These are phyloP conservation scores for Nycticryphes semicollaris DNA, from an alignment of 2,113 vertebrate genomes.

Conservation along the genomic window DNA sequence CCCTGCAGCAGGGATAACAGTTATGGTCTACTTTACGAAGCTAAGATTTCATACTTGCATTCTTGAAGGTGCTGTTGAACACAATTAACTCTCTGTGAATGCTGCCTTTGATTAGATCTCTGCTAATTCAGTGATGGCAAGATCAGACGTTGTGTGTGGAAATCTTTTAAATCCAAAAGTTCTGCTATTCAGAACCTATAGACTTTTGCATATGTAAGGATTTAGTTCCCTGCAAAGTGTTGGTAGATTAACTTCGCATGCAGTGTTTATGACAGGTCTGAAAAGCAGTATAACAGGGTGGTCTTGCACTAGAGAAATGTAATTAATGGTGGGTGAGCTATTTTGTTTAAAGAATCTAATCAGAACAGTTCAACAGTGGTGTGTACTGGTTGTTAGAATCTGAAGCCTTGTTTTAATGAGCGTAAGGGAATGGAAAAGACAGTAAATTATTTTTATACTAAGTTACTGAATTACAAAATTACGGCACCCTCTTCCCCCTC, in stretches of 20 bases:
- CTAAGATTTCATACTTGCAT: background rate
- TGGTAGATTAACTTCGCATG: background rate
- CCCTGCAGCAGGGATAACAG: background rate
- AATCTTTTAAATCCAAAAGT: background rate
- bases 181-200: background rate
- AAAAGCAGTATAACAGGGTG: background rate
- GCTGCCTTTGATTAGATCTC: background rate
- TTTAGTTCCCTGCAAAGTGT: background rate
- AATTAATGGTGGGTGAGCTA: background rate
- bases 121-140: background rate
- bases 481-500: accelerated
- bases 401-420: background rate
- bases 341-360: background rate
- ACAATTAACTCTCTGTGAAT: background rate
- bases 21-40: background rate
- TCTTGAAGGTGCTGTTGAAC: background rate
- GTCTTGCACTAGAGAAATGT: background rate
- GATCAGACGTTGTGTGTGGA: background rate
- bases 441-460: background rate
- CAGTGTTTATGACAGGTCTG: background rate
- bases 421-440: background rate
- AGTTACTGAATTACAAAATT: background rate
- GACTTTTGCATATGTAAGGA: background rate
- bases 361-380: background rate
- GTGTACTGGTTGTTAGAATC: background rate